Conservation (phyloP, 2,797 vertebrate genomes). For the Psittacula echo region DNA sequence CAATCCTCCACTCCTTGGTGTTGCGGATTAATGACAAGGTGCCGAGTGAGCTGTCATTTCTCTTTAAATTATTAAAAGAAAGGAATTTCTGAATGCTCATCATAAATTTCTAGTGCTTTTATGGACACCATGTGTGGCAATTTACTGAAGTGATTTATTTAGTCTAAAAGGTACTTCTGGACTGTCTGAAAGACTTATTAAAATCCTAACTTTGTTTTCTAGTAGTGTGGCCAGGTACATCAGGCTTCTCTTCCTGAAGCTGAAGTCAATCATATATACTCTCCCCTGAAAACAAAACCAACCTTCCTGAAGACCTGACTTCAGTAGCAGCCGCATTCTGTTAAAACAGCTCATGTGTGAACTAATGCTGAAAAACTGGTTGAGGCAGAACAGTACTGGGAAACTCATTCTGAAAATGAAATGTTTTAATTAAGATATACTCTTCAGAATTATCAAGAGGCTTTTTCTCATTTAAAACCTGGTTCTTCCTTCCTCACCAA, state of each 20-base stretch:
- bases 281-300: not conserved
- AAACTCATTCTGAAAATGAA: conserved; percentile 47
- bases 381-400: conserved; percentile 10
- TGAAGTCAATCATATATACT: not conserved
- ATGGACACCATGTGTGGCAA: not conserved
- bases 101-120: not conserved
- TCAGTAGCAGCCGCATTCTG: not conserved
- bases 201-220: not conserved
- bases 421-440: conserved; percentile 36
- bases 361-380: conserved; percentile 11
- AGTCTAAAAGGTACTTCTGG: not conserved
- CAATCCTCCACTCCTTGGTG: not conserved
- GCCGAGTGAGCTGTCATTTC: not conserved
- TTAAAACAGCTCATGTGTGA: conserved; percentile 12
- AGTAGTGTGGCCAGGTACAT: not conserved
- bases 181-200: not conserved
- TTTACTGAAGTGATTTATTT: not conserved
- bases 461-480: conserved; percentile 38
- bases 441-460: conserved; percentile 12
- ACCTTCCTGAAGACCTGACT: conserved; percentile 11
- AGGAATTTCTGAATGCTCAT: not conserved
- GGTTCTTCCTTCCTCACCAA: not conserved
- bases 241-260: not conserved
- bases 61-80: not conserved
- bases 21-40: not conserved